A percentile compares a stretch with the other conserved stretches of the same genome.
Conservation (phyloP, 2,888 invertebrate genomes). For the Eugnorisma glareosa region DNA sequence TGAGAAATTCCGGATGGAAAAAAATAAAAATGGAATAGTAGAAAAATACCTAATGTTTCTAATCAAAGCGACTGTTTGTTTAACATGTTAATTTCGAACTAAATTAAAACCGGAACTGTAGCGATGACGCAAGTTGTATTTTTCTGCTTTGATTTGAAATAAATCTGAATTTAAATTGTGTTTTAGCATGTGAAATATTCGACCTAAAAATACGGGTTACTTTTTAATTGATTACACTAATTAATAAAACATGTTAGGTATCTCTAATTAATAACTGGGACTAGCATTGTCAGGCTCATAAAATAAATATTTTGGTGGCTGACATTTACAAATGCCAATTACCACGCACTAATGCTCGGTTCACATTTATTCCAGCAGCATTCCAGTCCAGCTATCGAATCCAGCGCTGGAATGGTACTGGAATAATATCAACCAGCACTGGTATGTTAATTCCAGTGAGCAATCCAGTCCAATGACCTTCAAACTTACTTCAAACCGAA, state of each 20-base stretch:
- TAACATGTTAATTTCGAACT: conserved; percentile 1
- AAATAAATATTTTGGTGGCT: background rate
- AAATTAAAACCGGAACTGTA: conserved; percentile 17
- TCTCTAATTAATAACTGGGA: background rate
- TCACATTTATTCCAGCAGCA: too few species aligned
- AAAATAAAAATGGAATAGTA: background rate
- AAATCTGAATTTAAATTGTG: conserved; percentile 17
- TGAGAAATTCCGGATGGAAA: background rate
- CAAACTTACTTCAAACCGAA: too few species aligned
- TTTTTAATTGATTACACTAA: background rate
- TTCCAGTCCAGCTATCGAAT: too few species aligned
- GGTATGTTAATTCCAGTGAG: too few species aligned
- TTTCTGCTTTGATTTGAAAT: conserved; percentile 22
- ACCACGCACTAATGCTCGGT: too few species aligned
- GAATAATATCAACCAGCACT: too few species aligned
- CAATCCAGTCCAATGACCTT: too few species aligned
- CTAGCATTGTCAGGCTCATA: too few species aligned
- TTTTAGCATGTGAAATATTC: background rate
- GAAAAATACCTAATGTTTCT: background rate
- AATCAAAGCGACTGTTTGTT: background rate
- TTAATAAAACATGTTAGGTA: conserved; percentile 1
- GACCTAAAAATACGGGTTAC: conserved; percentile 24
- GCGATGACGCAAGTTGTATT: conserved; percentile 30
- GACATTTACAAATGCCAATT: background rate
- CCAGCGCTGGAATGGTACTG: too few species aligned